Base-by-base conservation (phyloP, 2,113 vertebrate species). In the Epinephelus moara region DNA sequence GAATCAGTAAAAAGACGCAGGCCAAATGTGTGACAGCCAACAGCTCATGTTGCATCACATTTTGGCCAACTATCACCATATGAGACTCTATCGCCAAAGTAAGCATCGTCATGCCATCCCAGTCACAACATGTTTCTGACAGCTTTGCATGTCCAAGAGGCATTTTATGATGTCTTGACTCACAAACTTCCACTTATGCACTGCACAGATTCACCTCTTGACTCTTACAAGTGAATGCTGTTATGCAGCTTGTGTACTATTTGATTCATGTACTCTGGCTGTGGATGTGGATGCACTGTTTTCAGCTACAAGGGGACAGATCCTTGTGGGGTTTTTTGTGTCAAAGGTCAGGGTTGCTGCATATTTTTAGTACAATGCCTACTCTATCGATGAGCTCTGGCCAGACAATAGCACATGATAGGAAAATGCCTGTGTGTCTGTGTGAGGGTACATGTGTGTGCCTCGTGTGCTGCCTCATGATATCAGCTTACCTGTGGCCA, bases 381-480 rank as follows among this genome's bases (percentile, higher is more conserved):
- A 17, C n/a, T 62, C 25, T 30, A 8, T 25, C 40, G n/a, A 72
- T 3, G 0, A 14, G 18, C 37, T 66, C 61, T 80, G 67, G 66
- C 45, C 72, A 55, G 45, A 49, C 59, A 25, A 53, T 40, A 73
- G 53, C 21, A n/a, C 42, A 55, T 17, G 30, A 70, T 37, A 40
- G 81, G 33, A 63, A 75, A 78, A 72, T 37, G 33, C 42, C 27
- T 60, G 18, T 70, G 30, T 45, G 50, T 42, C 40, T 61, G 23
- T 75, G 27, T 11, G 63, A 71, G 69, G 61, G 17, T 37, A 66
- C 23, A 45, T 76, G 33, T 81, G 66, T 78, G 3, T 62, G 27
- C 56, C 40, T n/a, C 18, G 57, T 80, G 73, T 71, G 80, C 60
- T 55, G 40, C 67, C 30, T 0, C 49, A 1, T 78, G 17, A 63